Conservation (phyloP, 2,797 vertebrate genomes). For the Falco naumanni region DNA sequence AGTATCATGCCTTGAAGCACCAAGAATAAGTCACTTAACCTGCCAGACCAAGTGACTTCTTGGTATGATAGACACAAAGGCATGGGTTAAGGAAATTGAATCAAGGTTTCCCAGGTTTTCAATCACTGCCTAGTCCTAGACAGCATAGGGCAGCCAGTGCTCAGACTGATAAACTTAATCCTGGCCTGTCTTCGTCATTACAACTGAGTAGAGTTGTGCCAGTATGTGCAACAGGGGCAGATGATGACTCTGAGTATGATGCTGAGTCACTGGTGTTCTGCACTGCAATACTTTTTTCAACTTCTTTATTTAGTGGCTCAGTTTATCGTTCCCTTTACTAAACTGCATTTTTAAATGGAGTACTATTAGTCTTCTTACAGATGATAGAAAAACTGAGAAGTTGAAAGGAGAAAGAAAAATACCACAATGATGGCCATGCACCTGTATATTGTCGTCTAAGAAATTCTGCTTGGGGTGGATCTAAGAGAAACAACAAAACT, state of each 20-base stretch:
- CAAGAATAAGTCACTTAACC: background rate
- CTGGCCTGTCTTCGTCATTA: background rate
- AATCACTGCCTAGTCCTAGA: background rate
- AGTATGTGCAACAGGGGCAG: background rate
- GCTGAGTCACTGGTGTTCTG: background rate
- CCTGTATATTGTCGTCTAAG: background rate
- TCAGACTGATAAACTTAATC: background rate
- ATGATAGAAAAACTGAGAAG: background rate
- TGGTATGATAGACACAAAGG: background rate
- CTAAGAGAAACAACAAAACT: background rate
- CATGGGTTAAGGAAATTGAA: background rate
- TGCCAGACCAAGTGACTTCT: background rate
- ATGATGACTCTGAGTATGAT: background rate
- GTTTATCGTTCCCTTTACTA: background rate
- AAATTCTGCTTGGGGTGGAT: background rate
- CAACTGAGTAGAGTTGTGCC: background rate
- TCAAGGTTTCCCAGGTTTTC: background rate
- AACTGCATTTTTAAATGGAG: background rate
- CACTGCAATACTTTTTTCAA: background rate
- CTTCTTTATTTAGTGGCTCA: background rate
- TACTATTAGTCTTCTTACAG: background rate
- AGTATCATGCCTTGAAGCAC: background rate
- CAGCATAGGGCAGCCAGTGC: background rate
- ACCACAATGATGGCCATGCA: background rate
- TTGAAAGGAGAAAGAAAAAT: background rate